Base-by-base conservation (phyloP, 2,888 invertebrate species). In the Peribatodes rhomboidaria region DNA sequence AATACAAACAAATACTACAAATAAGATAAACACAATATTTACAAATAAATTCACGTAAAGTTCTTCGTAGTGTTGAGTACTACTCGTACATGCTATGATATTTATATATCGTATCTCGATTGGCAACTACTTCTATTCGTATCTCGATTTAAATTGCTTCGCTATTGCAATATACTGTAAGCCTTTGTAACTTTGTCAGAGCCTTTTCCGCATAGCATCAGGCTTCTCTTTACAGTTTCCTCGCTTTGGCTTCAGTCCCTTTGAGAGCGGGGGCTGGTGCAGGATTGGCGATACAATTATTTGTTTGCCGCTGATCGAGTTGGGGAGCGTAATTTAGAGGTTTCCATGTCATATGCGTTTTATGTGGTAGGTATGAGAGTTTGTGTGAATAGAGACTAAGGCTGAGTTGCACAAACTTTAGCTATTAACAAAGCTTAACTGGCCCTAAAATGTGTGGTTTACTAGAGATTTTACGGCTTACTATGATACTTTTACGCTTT, bases 261-360 rank as follows among this genome's bases (percentile, higher is more conserved):
- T 65, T 65, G 65, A 65, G 55, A 41, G 39, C 18, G 11, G 22
- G 50, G 88, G 84, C 82, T 77, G 84, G 83, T 84, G 77, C 83
- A 86, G 79, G 84, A 85, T 88, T 82, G 82, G 75, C 86, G 83
- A 88, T 87, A 88, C 83, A 82, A 87, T 87, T 90, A 89, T 86
- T 88, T 89, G 88, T 90, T 90, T 90, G 90, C 81, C 78, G 75
- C 75, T 86, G 88, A 91, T 90, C 87, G 89, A 88, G 82, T 86
- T 72, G 70, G 68, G 70, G 76, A 73, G 74, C 72, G 75, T 67
- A 71, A 77, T 81, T 76, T 74, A 75, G 72, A 66, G 82, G 77
- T 75, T 80, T 80, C 77, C 68, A 65, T 68, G 56, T 65, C 66
- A 69, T 63, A 68, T 65, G 70, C 57, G 65, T 65, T 65, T 52